These are phyloP conservation scores for Deilephila porcellus DNA, from an alignment of 2,888 invertebrate species.

Conservation along the genomic window DNA sequence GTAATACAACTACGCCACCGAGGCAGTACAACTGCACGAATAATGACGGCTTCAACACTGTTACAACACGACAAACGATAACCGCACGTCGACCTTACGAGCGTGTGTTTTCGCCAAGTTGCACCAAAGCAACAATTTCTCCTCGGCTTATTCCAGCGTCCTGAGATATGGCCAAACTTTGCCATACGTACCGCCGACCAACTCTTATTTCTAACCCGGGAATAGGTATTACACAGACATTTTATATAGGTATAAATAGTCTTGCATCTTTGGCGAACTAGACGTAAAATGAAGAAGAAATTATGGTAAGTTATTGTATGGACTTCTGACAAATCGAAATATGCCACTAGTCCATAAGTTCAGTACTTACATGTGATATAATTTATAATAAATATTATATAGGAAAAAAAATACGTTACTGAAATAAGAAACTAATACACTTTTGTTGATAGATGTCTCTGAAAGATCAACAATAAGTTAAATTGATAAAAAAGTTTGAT, in stretches of 20 bases:
- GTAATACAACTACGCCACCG: too few relatives aligned
- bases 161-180: slow-evolving; percentile 63
- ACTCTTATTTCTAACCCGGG: slow-evolving; percentile 49
- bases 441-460: too few relatives aligned
- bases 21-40: not conserved
- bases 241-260: slow-evolving; percentile 26
- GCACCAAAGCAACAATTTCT: slow-evolving; percentile 32
- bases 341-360: too few relatives aligned
- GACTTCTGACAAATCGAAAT: too few relatives aligned
- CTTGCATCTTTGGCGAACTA: not conserved
- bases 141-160: slow-evolving; percentile 50
- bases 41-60: not conserved
- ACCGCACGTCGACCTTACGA: not conserved
- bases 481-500: too few relatives aligned
- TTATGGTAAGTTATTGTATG: too few relatives aligned
- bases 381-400: too few relatives aligned
- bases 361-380: too few relatives aligned
- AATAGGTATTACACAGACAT: slow-evolving; percentile 41
- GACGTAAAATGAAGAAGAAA: not conserved
- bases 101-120: slow-evolving; percentile 37
- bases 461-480: too few relatives aligned
- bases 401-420: too few relatives aligned
- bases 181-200: slow-evolving; percentile 48
- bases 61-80: slow-evolving; percentile 8
- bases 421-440: too few relatives aligned